Conservation (phyloP, 2,888 invertebrate species). For the Drosophila neonasuta region DNA sequence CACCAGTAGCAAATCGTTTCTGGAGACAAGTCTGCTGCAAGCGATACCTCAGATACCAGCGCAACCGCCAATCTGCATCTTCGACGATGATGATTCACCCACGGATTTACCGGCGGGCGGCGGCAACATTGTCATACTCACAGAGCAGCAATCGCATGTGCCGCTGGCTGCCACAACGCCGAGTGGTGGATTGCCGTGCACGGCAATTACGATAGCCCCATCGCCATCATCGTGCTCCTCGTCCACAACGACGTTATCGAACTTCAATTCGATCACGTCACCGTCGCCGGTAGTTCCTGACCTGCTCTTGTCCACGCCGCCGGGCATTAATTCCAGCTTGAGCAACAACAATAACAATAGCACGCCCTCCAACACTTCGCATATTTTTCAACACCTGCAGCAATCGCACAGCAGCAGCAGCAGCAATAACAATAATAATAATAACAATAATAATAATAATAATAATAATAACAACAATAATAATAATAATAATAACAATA, state of each 20-base stretch:
- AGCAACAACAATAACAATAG: conserved; percentile 46
- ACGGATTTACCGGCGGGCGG: conserved; percentile 70
- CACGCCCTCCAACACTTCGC: conserved; percentile 49
- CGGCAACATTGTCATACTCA: conserved; percentile 70
- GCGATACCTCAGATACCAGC: conserved; percentile 81
- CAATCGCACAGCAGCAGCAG: conserved; percentile 50
- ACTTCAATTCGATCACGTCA: conserved; percentile 82
- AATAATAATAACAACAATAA: conserved; percentile 40
- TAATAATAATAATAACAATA: conserved; percentile 44
- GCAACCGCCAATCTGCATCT: conserved; percentile 81
- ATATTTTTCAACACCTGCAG: conserved; percentile 49
- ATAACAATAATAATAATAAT: conserved; percentile 36
- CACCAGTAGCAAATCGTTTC: conserved; percentile 70
- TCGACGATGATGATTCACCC: conserved; percentile 82
- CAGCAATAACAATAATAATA: conserved; percentile 43
- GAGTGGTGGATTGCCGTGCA: conserved; percentile 52
- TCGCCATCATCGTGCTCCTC: conserved; percentile 73
- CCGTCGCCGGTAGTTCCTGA: conserved; percentile 82
- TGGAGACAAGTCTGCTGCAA: conserved; percentile 80
- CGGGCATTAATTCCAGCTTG: conserved; percentile 72
- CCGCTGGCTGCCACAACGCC: conserved; percentile 37
- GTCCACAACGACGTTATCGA: conserved; percentile 78
- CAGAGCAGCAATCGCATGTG: conserved; percentile 58
- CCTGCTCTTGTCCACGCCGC: conserved; percentile 80
- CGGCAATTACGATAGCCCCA: conserved; percentile 62